Conservation (phyloP, 2,113 vertebrate species). For the Pheucticus melanocephalus region DNA sequence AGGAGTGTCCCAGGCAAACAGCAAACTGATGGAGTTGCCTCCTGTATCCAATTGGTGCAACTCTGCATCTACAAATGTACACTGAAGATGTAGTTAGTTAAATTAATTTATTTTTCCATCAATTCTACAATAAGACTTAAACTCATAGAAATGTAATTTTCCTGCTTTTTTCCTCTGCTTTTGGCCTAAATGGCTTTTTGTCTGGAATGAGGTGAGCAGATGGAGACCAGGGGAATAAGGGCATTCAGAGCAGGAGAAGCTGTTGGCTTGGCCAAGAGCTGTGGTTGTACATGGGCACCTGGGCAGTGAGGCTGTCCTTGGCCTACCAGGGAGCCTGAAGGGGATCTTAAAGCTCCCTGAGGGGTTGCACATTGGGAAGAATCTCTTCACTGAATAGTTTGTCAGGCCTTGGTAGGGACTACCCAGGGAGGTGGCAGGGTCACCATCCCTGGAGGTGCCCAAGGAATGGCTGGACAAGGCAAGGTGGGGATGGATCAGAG, state of each 20-base stretch:
- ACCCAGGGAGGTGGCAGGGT: background rate
- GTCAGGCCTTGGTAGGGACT: background rate
- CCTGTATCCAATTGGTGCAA: background rate
- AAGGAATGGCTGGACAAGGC: fast-evolving
- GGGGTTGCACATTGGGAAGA: background rate
- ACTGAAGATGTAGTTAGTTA: background rate
- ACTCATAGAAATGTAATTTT: background rate
- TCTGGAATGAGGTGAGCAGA: background rate
- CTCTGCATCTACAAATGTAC: background rate
- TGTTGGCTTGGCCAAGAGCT: background rate
- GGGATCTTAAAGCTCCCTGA: background rate
- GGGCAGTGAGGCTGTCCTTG: background rate
- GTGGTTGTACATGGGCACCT: background rate
- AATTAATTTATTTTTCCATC: background rate
- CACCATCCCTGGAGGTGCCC: background rate
- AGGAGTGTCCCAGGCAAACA: background rate
- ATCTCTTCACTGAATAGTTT: background rate
- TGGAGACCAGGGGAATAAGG: background rate
- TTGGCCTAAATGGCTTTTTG: background rate
- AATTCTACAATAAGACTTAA: background rate
- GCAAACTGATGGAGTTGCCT: background rate
- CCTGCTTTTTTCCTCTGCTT: background rate
- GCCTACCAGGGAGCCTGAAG: background rate
- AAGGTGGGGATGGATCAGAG: background rate
- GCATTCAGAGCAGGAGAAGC: background rate